Conservation (phyloP, 2,888 invertebrate genomes). For the Keiferia lycopersicella region DNA sequence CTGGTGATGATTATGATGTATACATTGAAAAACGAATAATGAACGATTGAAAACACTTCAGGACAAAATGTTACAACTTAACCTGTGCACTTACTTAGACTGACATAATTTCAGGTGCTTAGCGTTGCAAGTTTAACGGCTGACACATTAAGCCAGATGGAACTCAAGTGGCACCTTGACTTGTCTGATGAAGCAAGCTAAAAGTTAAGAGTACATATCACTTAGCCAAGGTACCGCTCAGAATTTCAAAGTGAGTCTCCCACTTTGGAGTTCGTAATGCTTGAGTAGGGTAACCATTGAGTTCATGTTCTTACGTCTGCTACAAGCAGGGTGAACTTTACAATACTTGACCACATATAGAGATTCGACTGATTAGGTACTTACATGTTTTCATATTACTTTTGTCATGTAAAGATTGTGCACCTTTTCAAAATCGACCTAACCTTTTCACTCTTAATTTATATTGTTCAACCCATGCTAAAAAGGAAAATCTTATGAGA, state of each 20-base stretch:
- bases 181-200: constrained; percentile 27
- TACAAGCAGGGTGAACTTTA: constrained; percentile 5
- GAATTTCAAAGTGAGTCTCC: constrained; percentile 32
- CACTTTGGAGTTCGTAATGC: constrained; percentile 30
- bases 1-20: too few relatives aligned
- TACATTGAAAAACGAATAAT: too few relatives aligned
- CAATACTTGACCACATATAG: not conserved
- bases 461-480: too few relatives aligned
- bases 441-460: too few relatives aligned
- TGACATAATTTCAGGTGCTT: constrained; percentile 11
- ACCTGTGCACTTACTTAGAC: not conserved
- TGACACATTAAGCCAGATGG: constrained; percentile 10
- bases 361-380: not conserved
- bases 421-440: too few relatives aligned
- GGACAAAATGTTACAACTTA: too few relatives aligned
- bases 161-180: constrained; percentile 25
- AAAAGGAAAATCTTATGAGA: too few relatives aligned
- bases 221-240: constrained; percentile 31
- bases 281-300: constrained; percentile 26
- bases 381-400: too few relatives aligned
- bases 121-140: constrained; percentile 12
- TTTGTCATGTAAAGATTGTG: too few relatives aligned
- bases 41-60: too few relatives aligned
- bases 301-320: constrained; percentile 5
- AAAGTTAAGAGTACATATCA: constrained; percentile 35